Conservation (phyloP, 1,140 invertebrate species). For the Gonatopus flavifemur region DNA sequence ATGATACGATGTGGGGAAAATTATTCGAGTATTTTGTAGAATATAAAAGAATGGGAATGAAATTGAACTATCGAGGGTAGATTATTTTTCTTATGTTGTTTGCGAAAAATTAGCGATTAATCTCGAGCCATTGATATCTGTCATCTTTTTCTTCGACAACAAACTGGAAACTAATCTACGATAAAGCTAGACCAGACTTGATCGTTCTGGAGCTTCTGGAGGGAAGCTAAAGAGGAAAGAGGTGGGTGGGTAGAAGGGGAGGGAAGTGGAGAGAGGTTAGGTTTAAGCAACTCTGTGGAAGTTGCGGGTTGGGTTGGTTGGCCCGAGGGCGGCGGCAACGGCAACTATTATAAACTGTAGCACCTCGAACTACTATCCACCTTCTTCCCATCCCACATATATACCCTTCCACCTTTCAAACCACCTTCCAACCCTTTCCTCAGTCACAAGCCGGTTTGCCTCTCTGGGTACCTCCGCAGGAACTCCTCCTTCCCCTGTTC, state of each 20-base stretch:
- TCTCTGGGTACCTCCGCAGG: conserved; percentile 4
- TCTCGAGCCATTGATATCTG: too few species aligned
- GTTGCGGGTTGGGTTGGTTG: conserved; percentile 53
- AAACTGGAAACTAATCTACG: conserved; percentile 44
- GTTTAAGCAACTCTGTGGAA: conserved; percentile 59
- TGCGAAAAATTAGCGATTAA: too few species aligned
- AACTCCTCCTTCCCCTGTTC: conserved; percentile 23
- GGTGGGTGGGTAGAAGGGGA: not conserved
- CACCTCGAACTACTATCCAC: conserved; percentile 59
- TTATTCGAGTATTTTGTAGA: too few species aligned
- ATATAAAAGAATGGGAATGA: too few species aligned
- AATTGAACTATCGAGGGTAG: not conserved
- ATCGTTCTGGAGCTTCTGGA: conserved; percentile 29
- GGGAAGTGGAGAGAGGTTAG: conserved; percentile 41
- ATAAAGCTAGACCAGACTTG: conserved; percentile 38
- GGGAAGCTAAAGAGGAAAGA: too few species aligned
- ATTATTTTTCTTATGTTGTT: too few species aligned
- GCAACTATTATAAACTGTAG: conserved; percentile 62
- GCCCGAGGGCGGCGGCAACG: conserved; percentile 54
- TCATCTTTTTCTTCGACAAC: conserved; percentile 41
- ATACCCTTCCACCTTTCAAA: conserved; percentile 30
- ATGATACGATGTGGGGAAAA: too few species aligned
- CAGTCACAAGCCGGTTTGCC: conserved; percentile 14
- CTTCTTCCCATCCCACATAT: conserved; percentile 40
- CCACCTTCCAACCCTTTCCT: conserved; percentile 25